These are phyloP conservation scores for Silurus aristotelis DNA, from an alignment of 2,797 vertebrate genomes.

Conservation along the genomic window DNA sequence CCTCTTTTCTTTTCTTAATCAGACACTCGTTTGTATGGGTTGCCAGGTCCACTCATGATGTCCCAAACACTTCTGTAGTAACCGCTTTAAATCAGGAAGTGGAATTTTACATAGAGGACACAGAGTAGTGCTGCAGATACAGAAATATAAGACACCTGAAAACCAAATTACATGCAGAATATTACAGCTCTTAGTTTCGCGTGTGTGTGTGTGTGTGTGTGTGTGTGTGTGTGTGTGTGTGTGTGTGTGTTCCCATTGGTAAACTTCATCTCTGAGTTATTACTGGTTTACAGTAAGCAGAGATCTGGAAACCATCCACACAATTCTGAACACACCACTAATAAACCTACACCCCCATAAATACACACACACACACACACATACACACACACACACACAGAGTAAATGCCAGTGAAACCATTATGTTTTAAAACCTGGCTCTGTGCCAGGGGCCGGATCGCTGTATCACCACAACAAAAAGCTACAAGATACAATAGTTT, in stretches of 20 bases:
- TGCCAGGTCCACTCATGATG: no score
- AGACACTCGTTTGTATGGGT: no score
- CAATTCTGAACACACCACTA: background rate
- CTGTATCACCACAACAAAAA: constrained; percentile 7
- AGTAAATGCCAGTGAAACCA: constrained; percentile 1
- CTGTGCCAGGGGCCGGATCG: background rate
- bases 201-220: background rate
- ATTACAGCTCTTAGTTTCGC: no score
- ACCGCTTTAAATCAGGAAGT: no score
- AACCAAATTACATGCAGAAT: no score
- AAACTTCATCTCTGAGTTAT: background rate
- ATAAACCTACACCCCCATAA: background rate
- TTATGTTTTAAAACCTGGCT: background rate
- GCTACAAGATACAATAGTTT: background rate
- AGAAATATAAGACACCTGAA: no score
- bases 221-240: background rate
- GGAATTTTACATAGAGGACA: no score
- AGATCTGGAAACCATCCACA: constrained; percentile 28
- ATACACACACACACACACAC: constrained; percentile 4
- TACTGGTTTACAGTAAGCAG: background rate
- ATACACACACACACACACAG: background rate
- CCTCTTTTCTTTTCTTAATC: no score
- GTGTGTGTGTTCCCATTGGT: background rate
- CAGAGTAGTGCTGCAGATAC: no score
- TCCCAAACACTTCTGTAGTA: no score